Base-by-base conservation (phyloP, 2,888 invertebrate species). In the Oasisia sp. region DNA sequence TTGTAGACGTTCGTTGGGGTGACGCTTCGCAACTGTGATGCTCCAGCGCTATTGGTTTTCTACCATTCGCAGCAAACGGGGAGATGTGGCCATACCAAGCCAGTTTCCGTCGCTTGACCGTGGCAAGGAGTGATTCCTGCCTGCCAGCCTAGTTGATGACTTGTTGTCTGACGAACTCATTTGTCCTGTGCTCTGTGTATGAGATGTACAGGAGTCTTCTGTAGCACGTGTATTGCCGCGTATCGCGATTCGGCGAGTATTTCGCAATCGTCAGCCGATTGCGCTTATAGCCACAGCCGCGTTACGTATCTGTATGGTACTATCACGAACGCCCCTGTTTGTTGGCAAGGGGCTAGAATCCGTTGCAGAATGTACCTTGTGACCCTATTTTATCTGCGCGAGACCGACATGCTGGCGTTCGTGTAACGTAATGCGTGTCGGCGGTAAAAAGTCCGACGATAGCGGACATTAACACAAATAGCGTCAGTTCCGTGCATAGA, bases 351-450 rank as follows among this genome's bases (percentile, higher is more conserved):
- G 19, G 19, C 74, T 27, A 27, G 74, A 74, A 74, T 5, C 3
- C 19, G 74, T 74, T 74, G 74, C 74, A 74, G n/a, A n/a, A 74
- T 74, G 74, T 74, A 74, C 74, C 27, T 19, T 19, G 74, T 74
- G 74, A 74, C 74, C 74, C n/a, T 19, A 7, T 74, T 74, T 74
- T 74, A 74, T 74, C 14, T 3, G 1, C 7, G 74, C n/a, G 27
- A 74, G 74, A 74, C 27, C n/a, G 7, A 74, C 19, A 19, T 74
- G 27, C 0, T 27, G 27, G 27, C 74, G 19, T 14, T 74, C 74
- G 74, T 74, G 74, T 74, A 74, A 74, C 74, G 74, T 74, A 50
- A 50, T 50, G 74, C 74, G 74, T 74, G 74, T 74, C 74, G n/a
- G 74, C 27, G 74, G 74, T n/a, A 74, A 74, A 74, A 74, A 74